These are phyloP conservation scores for Macroglossus sobrinus DNA, from an alignment of 2,113 vertebrate species.

Conservation along the genomic window DNA sequence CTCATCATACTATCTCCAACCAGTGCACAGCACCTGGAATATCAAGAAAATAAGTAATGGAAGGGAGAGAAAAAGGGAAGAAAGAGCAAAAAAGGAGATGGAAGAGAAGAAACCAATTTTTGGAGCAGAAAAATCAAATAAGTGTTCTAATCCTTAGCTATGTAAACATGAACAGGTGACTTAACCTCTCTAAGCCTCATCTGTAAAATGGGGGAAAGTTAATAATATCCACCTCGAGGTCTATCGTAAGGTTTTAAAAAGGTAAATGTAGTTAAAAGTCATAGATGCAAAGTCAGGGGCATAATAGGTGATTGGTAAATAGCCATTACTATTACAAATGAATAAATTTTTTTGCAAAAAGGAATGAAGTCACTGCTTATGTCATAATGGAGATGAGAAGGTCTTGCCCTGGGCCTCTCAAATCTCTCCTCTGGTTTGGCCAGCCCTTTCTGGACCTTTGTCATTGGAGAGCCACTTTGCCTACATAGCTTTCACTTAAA, in stretches of 20 bases:
- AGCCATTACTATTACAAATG: neutral
- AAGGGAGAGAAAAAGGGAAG: neutral
- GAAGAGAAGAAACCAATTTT: neutral
- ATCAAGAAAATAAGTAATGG: neutral
- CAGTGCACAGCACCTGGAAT: neutral
- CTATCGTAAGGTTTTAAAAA: neutral
- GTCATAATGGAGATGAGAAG: constrained; percentile 19
- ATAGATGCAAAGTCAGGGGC: neutral
- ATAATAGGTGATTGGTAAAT: neutral
- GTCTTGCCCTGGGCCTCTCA: neutral
- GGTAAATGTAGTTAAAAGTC: neutral
- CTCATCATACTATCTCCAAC: neutral
- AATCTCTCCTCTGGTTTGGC: neutral
- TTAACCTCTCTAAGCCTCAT: neutral
- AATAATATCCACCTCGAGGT: neutral
- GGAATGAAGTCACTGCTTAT: neutral
- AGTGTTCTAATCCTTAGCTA: neutral
- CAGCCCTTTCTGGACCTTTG: constrained; percentile 47
- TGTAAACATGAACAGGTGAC: no score
- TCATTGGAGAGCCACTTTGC: constrained; percentile 70
- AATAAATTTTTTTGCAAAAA: neutral
- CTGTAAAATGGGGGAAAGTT: constrained; percentile 16
- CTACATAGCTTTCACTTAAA: constrained; percentile 78
- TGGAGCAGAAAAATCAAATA: neutral
- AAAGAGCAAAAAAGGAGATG: neutral